Evolutionary conservation across 2,113 vertebrate genomes (phyloP).

Genomic region (Camelus bactrianus): DNA sequence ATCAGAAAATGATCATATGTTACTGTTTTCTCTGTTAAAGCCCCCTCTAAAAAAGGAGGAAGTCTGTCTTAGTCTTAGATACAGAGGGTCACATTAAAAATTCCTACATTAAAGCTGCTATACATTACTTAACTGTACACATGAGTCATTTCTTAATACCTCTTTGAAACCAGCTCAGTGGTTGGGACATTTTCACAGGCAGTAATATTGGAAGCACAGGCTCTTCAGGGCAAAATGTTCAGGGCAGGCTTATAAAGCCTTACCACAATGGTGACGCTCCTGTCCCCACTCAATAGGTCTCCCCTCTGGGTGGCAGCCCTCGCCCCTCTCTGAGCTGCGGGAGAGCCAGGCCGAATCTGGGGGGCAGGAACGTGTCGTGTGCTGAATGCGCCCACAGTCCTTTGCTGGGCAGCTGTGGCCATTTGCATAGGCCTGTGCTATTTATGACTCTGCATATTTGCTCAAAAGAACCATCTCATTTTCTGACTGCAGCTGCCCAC

Average conservation of each 20-base stretch:
- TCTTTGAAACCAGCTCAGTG: not conserved
- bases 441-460: slow-evolving; percentile 71
- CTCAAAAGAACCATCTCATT: slow-evolving; percentile 75
- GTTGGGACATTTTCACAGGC: not conserved
- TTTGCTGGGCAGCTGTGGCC: slow-evolving; percentile 62
- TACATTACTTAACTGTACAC: not conserved
- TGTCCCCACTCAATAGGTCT: not conserved
- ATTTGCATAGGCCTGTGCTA: slow-evolving; percentile 75
- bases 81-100: not conserved
- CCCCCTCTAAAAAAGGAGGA: not conserved
- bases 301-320: not conserved
- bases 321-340: accelerated
- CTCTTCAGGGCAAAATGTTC: not conserved
- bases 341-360: not conserved
- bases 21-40: not conserved
- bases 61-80: not conserved
- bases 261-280: accelerated
- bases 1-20: not conserved
- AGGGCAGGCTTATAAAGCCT: not conserved
- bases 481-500: slow-evolving; percentile 74
- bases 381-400: not conserved
- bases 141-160: not conserved
- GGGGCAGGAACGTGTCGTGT: not conserved
- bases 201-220: not conserved
- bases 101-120: not conserved